A percentile compares a stretch with the other conserved stretches of the same genome.
Conservation (phyloP, 2,113 vertebrate species). For the Corythaeola cristata region DNA sequence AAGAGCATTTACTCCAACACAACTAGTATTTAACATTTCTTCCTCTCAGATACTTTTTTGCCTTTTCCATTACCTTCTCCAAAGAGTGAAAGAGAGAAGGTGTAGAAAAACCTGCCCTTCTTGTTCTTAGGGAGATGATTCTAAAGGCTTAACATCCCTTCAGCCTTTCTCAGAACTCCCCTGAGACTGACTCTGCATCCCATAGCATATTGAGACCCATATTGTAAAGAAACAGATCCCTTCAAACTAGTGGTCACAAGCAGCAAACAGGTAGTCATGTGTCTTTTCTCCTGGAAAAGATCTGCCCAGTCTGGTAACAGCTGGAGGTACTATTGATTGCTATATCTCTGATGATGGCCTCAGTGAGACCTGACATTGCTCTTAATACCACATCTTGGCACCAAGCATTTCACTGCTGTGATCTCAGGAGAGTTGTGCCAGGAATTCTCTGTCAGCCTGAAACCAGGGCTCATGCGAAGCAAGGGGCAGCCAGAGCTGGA, state of each 20-base stretch:
- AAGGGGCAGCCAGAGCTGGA: neutral
- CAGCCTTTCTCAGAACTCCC: neutral
- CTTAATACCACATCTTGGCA: too few relatives aligned
- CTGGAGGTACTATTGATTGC: neutral
- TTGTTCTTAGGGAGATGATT: neutral
- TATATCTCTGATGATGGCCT: neutral
- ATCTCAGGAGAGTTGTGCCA: neutral
- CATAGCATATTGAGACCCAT: neutral
- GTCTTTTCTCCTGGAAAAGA: neutral
- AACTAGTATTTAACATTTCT: neutral
- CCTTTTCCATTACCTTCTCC: neutral
- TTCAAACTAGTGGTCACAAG: neutral
- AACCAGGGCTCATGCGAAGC: neutral
- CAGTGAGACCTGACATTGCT: neutral
- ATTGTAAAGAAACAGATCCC: neutral
- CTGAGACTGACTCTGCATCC: neutral
- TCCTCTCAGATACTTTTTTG: neutral
- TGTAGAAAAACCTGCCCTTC: neutral
- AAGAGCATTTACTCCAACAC: neutral
- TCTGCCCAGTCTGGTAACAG: neutral
- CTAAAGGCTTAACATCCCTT: neutral
- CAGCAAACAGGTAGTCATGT: neutral
- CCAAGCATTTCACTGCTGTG: neutral
- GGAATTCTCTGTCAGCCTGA: neutral
- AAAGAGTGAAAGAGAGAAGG: neutral